Evolutionary conservation across 1,140 invertebrate genomes (phyloP), one percentile per base, ranked within the genome.

Genomic region (Caerostris darwini): DNA sequence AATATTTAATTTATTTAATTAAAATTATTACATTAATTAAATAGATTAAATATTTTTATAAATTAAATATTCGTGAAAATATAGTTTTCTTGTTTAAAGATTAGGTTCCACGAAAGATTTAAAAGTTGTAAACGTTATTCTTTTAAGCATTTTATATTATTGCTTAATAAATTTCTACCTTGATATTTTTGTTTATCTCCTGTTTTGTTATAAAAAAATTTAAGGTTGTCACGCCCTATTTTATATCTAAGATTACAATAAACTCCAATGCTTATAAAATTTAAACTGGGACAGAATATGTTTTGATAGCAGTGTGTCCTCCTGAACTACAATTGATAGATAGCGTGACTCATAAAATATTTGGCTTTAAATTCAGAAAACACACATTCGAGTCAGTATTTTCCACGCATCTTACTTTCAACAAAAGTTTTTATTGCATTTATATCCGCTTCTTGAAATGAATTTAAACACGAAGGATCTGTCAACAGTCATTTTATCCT

Each of bases 401-500:
- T 34, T 34, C 71, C 34, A 83, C 54, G 82, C 54, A 19, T 83
- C 82, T 83, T 83, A 83, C 54, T 83, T 83, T 83, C 82, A 83
- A 83, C 82, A 83, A 83, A 83, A 83, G 82, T 83, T 56, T 82
- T 83, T 83, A 77, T 53, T 50, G 34, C n/a, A 8, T 57, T 56
- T 3, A 88, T 53, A 67, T 88, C 61, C 86, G 59, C n/a, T 88
- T 88, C 86, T 53, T 64, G 57, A 85, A 5, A 56, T 59, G 58
- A 3, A 58, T 19, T 5, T 57, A 7, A 67, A 14, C 34, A 88
- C 86, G 61, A 64, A 64, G 14, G 50, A 53, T 67, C 58, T 88
- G 86, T 88, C 86, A 88, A 88, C 86, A 50, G 7, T 53, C 14
- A 53, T 88, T 88, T 17, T 88, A 88, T 53, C 50, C 82, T 54